Conservation (phyloP, 35 echinoderm and acorn worm genomes). For the Heliocidaris erythrogramma region DNA sequence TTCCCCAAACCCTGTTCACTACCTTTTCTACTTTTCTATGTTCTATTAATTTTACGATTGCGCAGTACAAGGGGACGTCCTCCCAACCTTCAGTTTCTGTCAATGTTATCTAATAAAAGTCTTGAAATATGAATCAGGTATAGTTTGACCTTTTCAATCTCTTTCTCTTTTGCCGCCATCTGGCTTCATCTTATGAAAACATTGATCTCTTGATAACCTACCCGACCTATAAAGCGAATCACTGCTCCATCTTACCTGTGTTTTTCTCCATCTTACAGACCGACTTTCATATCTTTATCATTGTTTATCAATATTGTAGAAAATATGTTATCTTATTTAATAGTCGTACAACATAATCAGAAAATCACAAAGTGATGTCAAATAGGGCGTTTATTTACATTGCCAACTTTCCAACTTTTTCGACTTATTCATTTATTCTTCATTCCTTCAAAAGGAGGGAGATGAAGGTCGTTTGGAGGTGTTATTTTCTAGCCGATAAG, state of each 20-base stretch:
- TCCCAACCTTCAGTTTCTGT: background rate
- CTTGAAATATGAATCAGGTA: background rate
- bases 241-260: background rate
- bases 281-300: background rate
- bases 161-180: background rate
- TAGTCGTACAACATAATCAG: background rate
- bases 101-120: background rate
- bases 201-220: background rate
- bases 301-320: background rate
- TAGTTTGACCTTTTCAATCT: background rate
- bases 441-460: background rate
- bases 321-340: background rate
- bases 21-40: too few species aligned
- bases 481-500: background rate
- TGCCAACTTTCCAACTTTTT: background rate
- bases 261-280: background rate
- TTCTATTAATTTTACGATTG: too few species aligned
- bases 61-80: background rate
- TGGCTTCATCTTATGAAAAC: background rate
- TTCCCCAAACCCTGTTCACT: background rate
- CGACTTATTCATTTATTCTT: background rate
- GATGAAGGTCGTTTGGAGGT: background rate
- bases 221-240: background rate
- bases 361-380: background rate
- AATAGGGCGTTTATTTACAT: background rate